Conservation (phyloP, 2,797 vertebrate genomes). For the Huso huso region DNA sequence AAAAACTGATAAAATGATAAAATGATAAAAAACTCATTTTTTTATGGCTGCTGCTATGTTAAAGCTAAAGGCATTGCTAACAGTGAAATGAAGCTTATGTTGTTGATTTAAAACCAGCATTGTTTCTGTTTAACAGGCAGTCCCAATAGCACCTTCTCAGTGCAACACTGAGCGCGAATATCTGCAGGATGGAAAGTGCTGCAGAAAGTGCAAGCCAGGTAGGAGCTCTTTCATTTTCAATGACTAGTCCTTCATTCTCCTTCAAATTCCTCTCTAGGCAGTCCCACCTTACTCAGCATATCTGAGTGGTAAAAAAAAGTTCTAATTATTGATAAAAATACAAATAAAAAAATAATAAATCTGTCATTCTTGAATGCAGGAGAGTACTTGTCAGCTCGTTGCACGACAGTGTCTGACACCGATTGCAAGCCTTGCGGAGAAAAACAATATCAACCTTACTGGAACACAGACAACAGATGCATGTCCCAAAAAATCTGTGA, state of each 20-base stretch:
- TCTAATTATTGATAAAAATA: no score
- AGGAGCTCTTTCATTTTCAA: not conserved
- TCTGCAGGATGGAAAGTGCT: slow-evolving; percentile 43
- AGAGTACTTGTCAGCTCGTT: slow-evolving; percentile 57
- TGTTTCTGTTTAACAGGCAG: slow-evolving; percentile 27
- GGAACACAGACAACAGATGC: slow-evolving; percentile 68
- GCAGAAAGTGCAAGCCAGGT: slow-evolving; percentile 61
- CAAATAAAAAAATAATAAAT: no score
- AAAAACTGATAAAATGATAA: no score
- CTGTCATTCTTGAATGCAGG: slow-evolving; percentile 49
- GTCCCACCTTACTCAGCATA: no score
- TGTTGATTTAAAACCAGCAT: no score
- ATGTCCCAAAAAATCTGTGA: slow-evolving; percentile 78
- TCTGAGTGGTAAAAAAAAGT: no score
- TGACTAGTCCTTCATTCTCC: no score
- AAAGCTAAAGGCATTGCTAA: no score
- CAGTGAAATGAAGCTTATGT: no score
- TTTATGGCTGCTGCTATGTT: no score
- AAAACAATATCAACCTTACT: slow-evolving; percentile 76
- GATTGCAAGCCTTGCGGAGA: slow-evolving; percentile 60
- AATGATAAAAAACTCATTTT: no score
- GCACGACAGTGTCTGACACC: slow-evolving; percentile 52
- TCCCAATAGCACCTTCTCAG: not conserved
- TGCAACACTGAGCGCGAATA: slow-evolving; percentile 47
- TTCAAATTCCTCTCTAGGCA: no score